A percentile compares a stretch with the other conserved stretches of the same genome.
Evolutionary conservation across 2,113 vertebrate species (phyloP).

Genomic region (Equus quagga): DNA sequence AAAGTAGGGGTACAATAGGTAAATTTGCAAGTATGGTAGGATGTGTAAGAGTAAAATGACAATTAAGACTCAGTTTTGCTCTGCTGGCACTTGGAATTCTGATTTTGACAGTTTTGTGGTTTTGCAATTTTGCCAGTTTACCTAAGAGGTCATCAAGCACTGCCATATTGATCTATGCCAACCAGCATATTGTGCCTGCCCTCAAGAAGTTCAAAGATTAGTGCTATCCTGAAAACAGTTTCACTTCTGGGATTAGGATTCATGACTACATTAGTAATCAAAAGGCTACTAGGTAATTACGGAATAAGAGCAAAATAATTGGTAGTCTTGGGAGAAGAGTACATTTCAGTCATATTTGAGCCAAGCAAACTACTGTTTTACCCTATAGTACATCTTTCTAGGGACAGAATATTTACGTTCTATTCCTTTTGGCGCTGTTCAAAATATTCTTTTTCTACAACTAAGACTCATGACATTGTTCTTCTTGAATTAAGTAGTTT

Average conservation of each 20-base stretch:
- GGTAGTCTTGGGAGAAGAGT: not conserved
- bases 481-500: conserved; percentile 64
- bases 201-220: not conserved
- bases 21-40: not conserved
- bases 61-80: not conserved
- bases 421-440: conserved; percentile 40
- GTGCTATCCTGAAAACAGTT: conserved; percentile 40
- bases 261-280: conserved; percentile 17
- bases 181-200: not conserved
- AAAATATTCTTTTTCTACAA: conserved; percentile 50
- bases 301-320: conserved; percentile 30
- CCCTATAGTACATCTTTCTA: not conserved
- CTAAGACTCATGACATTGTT: conserved; percentile 1
- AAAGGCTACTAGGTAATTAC: conserved; percentile 29
- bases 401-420: conserved; percentile 46
- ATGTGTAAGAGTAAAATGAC: not conserved
- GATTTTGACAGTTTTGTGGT: not conserved
- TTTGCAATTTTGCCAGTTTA: not conserved
- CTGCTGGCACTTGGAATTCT: conserved; percentile 6
- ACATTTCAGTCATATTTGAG: not conserved
- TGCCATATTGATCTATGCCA: not conserved
- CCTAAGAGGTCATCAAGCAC: not conserved
- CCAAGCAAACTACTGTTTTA: not conserved
- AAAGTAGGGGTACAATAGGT: not conserved
- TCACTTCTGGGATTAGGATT: not conserved